Evolutionary conservation across 2,113 vertebrate species (phyloP), one percentile per base, ranked within the genome.

Genomic region (Edolisoma coerulescens): DNA sequence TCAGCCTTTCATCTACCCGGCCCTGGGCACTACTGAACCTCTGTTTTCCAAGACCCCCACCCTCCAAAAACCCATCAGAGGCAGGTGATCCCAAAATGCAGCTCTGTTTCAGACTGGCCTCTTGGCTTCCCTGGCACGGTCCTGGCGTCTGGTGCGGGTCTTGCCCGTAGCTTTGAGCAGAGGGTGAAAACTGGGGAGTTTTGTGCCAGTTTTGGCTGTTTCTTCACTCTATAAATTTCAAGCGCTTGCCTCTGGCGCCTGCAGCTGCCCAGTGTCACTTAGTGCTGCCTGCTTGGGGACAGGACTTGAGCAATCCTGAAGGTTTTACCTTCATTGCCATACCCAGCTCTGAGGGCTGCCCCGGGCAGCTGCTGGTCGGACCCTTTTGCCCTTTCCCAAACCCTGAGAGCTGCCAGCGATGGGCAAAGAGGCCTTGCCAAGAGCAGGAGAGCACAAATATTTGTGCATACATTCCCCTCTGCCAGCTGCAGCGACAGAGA

Each of bases 241-340:
- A 75, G 28, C 30, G 2, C n/a, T 87, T 27, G 30, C 14, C 21
- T 33, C 39, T 47, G 76, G 17, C 2, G 1, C 53, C 49, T 42
- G 59, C 32, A 30, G 86, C 60, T 61, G n/a, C 35, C 13, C 13
- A 2, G n/a, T 18, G 22, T 56, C 85, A 22, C 53, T 54, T 26
- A 3, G 15, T 1, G 54, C 78, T 20, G 22, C 0, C 0, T 32
- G 26, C 24, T 0, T 22, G 69, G 56, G 75, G 52, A 67, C 26
- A 23, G 42, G 7, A 22, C n/a, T 41, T 1, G 69, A 49, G 56
- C 42, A n/a, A 17, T 37, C 0, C 4, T 57, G 3, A 2, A 23
- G 14, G 39, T 47, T 79, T 89, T 45, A 1, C 7, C 11, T 41
- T 50, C 39, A 8, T 16, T 75, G 20, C 53, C 3, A 1, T 18